phyloP scores from a whole-genome alignment of 2,113 vertebrate species.

The Hymenochirus boettgeri region DNA sequence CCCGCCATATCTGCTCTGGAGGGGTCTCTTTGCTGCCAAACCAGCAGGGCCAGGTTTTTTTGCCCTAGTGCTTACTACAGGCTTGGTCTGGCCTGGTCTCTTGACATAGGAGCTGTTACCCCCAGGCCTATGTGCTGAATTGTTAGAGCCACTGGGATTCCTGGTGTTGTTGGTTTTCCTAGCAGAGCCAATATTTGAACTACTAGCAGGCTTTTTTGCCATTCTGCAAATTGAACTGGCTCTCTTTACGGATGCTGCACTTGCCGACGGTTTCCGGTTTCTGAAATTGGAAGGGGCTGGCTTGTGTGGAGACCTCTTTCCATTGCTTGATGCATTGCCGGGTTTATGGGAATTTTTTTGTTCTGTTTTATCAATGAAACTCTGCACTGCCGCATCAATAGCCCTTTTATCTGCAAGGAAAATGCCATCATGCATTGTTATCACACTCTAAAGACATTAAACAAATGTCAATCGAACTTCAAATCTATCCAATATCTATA shows the following conservation, averaged over 20 bases:
- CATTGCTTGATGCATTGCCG: neutral
- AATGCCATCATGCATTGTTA: too few species aligned
- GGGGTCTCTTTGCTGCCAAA: neutral
- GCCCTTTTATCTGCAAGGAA: slow-evolving; percentile 52
- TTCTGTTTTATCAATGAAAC: slow-evolving; percentile 31
- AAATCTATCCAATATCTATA: too few species aligned
- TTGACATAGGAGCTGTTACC: neutral
- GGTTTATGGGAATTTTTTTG: neutral
- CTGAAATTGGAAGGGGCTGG: neutral
- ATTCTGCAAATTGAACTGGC: slow-evolving; percentile 10
- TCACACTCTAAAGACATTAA: too few species aligned
- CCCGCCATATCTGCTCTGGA: neutral
- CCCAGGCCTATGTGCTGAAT: neutral
- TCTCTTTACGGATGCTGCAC: slow-evolving; percentile 47
- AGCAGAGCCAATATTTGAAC: neutral
- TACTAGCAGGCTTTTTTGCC: slow-evolving; percentile 42
- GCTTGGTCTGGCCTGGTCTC: neutral
- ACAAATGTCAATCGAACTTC: too few species aligned
- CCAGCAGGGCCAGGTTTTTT: neutral
- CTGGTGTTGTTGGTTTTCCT: neutral
- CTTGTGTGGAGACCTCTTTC: slow-evolving; percentile 13
- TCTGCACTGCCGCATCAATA: slow-evolving; percentile 46
- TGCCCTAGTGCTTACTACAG: neutral
- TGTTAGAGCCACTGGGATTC: neutral
- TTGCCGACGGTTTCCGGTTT: slow-evolving; percentile 19